phyloP scores from a whole-genome alignment of 2,113 vertebrate species.

The Psammodynastes pulverulentus region DNA sequence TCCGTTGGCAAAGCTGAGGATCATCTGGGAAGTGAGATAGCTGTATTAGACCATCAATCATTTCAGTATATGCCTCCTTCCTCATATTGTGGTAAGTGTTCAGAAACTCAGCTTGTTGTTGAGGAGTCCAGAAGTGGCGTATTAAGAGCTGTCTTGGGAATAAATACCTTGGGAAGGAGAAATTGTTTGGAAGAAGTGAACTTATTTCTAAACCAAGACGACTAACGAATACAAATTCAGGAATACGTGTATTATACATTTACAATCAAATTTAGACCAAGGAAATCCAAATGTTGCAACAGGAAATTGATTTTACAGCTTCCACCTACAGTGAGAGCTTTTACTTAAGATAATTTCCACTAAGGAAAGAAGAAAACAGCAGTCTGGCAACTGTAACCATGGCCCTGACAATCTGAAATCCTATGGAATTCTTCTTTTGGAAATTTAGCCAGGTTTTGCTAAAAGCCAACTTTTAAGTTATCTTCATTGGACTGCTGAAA shows the following conservation, averaged over 20 bases:
- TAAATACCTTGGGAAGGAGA: conserved; percentile 77
- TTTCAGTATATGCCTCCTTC: conserved; percentile 53
- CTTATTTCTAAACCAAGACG: neutral
- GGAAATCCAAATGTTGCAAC: neutral
- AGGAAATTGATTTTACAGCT: neutral
- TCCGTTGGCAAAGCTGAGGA: conserved; percentile 56
- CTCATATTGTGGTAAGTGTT: conserved; percentile 72
- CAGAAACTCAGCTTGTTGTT: conserved; percentile 81
- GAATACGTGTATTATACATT: neutral
- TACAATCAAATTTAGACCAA: neutral
- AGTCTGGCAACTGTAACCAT: neutral
- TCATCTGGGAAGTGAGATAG: conserved; percentile 58
- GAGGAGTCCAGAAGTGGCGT: conserved; percentile 86
- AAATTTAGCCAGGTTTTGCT: neutral
- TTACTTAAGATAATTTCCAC: neutral
- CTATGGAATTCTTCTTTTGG: neutral
- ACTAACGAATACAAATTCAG: neutral
- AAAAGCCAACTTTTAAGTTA: neutral
- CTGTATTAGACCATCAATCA: conserved; percentile 69
- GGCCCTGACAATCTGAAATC: neutral
- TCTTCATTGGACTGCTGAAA: neutral
- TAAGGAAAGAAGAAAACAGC: neutral
- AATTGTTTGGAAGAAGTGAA: conserved; percentile 8
- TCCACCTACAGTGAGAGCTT: neutral
- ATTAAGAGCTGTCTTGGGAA: conserved; percentile 90